These are phyloP conservation scores for Drosophila hamatofila DNA, from an alignment of 2,888 invertebrate genomes.

Conservation along the genomic window DNA sequence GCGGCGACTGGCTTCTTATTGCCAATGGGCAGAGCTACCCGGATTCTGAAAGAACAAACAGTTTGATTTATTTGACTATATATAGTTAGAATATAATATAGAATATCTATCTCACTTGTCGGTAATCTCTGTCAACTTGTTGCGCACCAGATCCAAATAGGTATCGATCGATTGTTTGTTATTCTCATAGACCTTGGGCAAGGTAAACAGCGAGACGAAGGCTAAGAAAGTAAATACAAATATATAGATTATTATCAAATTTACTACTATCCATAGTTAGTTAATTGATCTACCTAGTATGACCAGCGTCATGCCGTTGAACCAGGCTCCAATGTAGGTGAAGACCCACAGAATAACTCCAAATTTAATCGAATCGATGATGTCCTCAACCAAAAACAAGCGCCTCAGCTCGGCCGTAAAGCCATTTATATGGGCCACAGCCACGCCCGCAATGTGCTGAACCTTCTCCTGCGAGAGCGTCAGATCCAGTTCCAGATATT, in stretches of 20 bases:
- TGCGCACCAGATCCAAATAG: slow-evolving; percentile 94
- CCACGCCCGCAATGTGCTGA: slow-evolving; percentile 93
- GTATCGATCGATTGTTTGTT: slow-evolving; percentile 97
- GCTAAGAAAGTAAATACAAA: slow-evolving; percentile 86
- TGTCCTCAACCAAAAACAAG: slow-evolving; percentile 98
- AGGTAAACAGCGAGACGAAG: slow-evolving; percentile 96
- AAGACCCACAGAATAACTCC: slow-evolving; percentile 97
- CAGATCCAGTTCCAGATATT: slow-evolving; percentile 94
- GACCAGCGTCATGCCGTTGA: slow-evolving; percentile 99
- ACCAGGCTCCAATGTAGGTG: slow-evolving; percentile 99
- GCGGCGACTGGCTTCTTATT: slow-evolving; percentile 90
- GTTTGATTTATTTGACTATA: not conserved
- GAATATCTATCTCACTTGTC: slow-evolving; percentile 91
- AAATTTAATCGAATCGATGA: slow-evolving; percentile 98
- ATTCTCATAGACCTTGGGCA: slow-evolving; percentile 98
- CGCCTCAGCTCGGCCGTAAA: slow-evolving; percentile 93
- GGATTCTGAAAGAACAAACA: slow-evolving; percentile 88
- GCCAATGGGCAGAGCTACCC: slow-evolving; percentile 95
- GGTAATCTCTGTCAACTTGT: slow-evolving; percentile 94
- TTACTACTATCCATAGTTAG: not conserved
- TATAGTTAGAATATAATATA: not conserved
- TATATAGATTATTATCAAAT: not conserved
- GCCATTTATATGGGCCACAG: slow-evolving; percentile 95
- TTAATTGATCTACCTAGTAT: slow-evolving; percentile 90
- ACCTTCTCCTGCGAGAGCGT: slow-evolving; percentile 96